A percentile compares a stretch with the other conserved stretches of the same genome.
These are phyloP conservation scores for Porites evermanni DNA, from an alignment of 92 coral and sea anemone genomes.

Conservation along the genomic window DNA sequence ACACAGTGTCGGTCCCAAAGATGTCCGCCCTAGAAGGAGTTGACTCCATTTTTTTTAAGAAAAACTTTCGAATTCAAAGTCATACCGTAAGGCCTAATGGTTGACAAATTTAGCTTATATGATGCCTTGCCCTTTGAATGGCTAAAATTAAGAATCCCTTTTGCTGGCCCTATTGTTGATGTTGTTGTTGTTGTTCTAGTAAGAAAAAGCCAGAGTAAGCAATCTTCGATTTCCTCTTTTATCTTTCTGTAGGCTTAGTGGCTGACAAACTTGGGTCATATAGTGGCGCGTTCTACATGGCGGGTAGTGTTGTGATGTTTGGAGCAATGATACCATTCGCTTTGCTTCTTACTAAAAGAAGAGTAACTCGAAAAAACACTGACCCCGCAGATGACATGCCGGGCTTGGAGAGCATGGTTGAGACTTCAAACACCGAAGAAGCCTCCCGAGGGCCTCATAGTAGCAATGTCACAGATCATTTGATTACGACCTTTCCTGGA, in stretches of 20 bases:
- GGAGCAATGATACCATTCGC: slow-evolving; percentile 24
- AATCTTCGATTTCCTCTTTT: neutral
- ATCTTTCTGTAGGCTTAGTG: slow-evolving; percentile 7
- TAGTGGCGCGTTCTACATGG: slow-evolving; percentile 22
- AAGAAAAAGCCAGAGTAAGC: too few species aligned
- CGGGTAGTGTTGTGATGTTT: slow-evolving; percentile 13
- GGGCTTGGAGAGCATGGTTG: too few species aligned
- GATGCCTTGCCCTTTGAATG: neutral
- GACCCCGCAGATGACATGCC: too few species aligned
- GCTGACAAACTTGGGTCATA: slow-evolving; percentile 12
- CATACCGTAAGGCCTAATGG: neutral
- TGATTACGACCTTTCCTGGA: too few species aligned
- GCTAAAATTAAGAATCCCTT: too few species aligned
- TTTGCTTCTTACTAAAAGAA: neutral
- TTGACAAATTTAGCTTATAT: neutral
- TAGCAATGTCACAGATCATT: neutral
- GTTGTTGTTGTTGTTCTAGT: too few species aligned
- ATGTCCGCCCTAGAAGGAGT: too few species aligned
- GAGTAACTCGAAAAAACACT: too few species aligned
- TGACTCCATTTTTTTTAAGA: too few species aligned
- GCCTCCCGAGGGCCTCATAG: neutral
- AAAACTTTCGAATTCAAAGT: too few species aligned
- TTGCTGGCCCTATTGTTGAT: too few species aligned
- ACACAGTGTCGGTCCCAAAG: too few species aligned
- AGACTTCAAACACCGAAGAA: neutral